Evolutionary conservation across 2,797 vertebrate species (phyloP), one percentile per base, ranked within the genome.

Genomic region (Acanthurus leucopareius): DNA sequence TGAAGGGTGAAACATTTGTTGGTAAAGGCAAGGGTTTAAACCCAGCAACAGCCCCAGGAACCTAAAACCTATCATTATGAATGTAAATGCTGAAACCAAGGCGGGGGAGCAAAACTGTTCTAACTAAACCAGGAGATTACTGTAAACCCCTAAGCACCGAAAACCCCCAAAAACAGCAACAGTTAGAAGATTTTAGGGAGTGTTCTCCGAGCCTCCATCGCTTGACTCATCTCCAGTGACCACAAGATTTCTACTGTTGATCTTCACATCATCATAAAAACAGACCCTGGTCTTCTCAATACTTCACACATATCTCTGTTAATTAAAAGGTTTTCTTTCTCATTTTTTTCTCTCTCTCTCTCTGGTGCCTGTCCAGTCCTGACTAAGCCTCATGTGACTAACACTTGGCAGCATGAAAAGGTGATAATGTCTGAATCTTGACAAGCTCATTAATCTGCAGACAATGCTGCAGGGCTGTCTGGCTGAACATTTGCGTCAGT

Each of bases 401-500:
- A 60, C 66, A 74, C 68, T 40, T 63, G 44, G 69, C 72, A 63
- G 67, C 75, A 68, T 51, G 53, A 82, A 60, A 81, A 84, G 60
- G 80, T 68, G 79, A 92, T 85, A 63, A 79, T 81, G 75, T 83
- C 72, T 74, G 64, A 88, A 86, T 73, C 69, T 54, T 47, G 51
- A 47, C 54, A 58, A 59, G 75, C 69, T 77, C 74, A 80, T 82
- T 79, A 88, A 83, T 86, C 81, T 77, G 51, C 54, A 88, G 68
- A 85, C 79, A 73, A 75, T 32, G 77, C 86, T 86, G 49, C 61
- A 6, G 77, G 89, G 77, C 40, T 61, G 79, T 81, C 70, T 84
- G 81, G 60, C 49, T 61, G 7, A 66, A 79, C 52, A 48, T 56
- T 69, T 45, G 25, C 32, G 13, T 63, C 38, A 71, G 35, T 73